phyloP scores from a whole-genome alignment of 1,140 invertebrate genomes.

The Drosophila ambigua region DNA sequence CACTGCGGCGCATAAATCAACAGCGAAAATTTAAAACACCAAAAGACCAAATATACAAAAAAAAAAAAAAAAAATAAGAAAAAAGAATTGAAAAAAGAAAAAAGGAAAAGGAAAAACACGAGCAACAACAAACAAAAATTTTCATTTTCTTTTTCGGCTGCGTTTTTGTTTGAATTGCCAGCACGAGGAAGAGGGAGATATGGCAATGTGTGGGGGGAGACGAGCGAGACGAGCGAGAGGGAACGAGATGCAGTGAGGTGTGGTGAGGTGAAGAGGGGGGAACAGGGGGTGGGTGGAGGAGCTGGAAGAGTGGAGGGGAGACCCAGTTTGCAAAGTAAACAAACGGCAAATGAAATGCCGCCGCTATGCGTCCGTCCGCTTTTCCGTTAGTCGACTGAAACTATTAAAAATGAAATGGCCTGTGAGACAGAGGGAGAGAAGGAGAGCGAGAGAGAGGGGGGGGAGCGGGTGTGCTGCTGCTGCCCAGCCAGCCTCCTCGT shows the following conservation, averaged over 20 bases:
- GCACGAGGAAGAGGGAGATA: background rate
- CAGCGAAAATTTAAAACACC: slow-evolving; percentile 19
- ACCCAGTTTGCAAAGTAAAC: slow-evolving; percentile 77
- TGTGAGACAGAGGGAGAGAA: slow-evolving; percentile 9
- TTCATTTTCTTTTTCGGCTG: slow-evolving; percentile 28
- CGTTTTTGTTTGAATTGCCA: slow-evolving; percentile 67
- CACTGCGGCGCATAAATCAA: slow-evolving; percentile 59
- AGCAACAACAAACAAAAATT: slow-evolving; percentile 10
- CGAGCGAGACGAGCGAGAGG: too few relatives aligned
- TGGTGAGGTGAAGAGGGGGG: too few relatives aligned
- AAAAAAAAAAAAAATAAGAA: background rate
- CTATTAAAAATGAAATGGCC: slow-evolving; percentile 78
- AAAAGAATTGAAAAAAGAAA: slow-evolving; percentile 11
- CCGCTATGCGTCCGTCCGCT: slow-evolving; percentile 28
- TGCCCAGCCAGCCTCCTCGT: slow-evolving; percentile 13
- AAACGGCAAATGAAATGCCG: slow-evolving; percentile 78
- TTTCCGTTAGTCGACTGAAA: slow-evolving; percentile 50
- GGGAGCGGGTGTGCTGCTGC: background rate
- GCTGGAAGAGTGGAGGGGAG: slow-evolving; percentile 5
- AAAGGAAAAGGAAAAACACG: slow-evolving; percentile 20
- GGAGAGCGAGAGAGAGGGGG: too few relatives aligned
- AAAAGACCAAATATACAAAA: slow-evolving; percentile 36
- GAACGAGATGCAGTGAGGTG: background rate
- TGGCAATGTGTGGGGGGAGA: background rate
- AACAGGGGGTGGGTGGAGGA: too few relatives aligned